Evolutionary conservation across 2,797 vertebrate species (phyloP).

Genomic region (Lateolabrax maculatus): DNA sequence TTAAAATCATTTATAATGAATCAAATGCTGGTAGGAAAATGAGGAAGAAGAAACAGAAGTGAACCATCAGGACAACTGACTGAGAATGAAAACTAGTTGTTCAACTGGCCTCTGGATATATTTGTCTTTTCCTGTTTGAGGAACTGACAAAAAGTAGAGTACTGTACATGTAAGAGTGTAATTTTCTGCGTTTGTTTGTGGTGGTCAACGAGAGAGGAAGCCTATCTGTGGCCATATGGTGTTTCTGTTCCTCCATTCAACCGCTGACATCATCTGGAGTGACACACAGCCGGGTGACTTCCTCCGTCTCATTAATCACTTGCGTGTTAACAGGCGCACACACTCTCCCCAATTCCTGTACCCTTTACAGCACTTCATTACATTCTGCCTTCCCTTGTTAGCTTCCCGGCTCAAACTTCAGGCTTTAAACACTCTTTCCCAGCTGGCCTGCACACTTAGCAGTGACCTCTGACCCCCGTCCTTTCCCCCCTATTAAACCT

Average conservation of each 20-base stretch:
- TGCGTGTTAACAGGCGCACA: slow-evolving; percentile 64
- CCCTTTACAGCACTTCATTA: slow-evolving; percentile 70
- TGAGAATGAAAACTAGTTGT: slow-evolving; percentile 17
- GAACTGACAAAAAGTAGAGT: slow-evolving; percentile 29
- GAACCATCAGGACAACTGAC: neutral
- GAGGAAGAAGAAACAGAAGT: slow-evolving; percentile 21
- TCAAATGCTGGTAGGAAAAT: slow-evolving; percentile 6
- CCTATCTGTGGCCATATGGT: slow-evolving; percentile 73
- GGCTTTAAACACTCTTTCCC: slow-evolving; percentile 29
- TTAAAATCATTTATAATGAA: slow-evolving; percentile 5
- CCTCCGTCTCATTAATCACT: slow-evolving; percentile 78
- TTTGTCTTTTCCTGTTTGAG: slow-evolving; percentile 25
- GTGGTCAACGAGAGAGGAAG: slow-evolving; percentile 71
- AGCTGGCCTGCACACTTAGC: slow-evolving; percentile 52
- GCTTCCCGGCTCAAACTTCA: slow-evolving; percentile 41
- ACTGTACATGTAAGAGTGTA: slow-evolving; percentile 23
- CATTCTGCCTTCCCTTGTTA: slow-evolving; percentile 65
- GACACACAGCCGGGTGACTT: slow-evolving; percentile 76
- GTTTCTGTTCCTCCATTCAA: slow-evolving; percentile 78
- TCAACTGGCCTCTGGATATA: neutral
- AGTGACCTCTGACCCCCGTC: slow-evolving; percentile 61
- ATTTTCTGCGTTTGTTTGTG: slow-evolving; percentile 24
- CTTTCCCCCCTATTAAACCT: slow-evolving; percentile 17
- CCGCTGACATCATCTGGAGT: slow-evolving; percentile 78
- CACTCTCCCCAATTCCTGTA: slow-evolving; percentile 56